Evolutionary conservation across 2,113 vertebrate genomes (phyloP).

Genomic region (Lanius collurio): DNA sequence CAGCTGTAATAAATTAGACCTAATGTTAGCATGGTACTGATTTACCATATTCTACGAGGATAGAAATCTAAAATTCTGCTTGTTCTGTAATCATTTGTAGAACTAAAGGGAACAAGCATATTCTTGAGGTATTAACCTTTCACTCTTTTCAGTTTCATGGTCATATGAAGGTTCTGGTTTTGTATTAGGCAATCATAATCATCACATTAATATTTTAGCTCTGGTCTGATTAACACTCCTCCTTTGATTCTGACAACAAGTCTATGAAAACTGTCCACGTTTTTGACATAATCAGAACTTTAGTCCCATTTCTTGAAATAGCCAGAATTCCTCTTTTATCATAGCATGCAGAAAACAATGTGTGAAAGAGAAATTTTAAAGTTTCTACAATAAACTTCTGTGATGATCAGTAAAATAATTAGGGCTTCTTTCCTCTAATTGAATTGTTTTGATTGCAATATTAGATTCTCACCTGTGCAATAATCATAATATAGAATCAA

Average conservation of each 20-base stretch:
- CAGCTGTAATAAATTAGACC: background rate
- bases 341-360: background rate
- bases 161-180: background rate
- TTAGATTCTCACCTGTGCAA: background rate
- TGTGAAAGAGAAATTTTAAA: background rate
- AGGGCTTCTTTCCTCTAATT: background rate
- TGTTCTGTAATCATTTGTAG: background rate
- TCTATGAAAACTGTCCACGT: background rate
- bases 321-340: background rate
- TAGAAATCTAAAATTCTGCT: background rate
- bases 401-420: background rate
- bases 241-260: background rate
- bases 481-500: background rate
- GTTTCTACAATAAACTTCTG: background rate
- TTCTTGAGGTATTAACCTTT: background rate
- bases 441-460: background rate
- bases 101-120: background rate
- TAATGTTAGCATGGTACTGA: background rate
- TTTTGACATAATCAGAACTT: background rate
- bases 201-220: background rate
- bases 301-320: background rate
- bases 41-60: background rate
- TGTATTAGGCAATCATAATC: background rate
- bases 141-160: background rate
- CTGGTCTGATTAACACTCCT: background rate